Evolutionary conservation across 2,888 invertebrate species (phyloP), one percentile per base, ranked within the genome.

Genomic region (Eristalinus sepulchralis): DNA sequence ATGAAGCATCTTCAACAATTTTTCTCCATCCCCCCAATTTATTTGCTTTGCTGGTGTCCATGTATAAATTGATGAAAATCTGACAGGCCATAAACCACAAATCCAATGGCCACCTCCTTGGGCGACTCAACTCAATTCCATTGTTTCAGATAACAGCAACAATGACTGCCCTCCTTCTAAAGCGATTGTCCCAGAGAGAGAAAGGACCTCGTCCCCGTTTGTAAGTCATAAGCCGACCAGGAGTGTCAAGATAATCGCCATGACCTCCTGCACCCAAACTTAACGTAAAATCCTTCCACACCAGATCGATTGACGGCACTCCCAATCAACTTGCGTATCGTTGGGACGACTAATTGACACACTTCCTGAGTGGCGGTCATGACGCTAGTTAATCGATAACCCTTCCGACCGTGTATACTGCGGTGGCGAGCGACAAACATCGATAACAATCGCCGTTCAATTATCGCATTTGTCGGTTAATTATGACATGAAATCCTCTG

Each of bases 391-490:
- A 47, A 47, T 47, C 47, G 47, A 47, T 47, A 17, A 47, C 17
- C 17, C 47, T 3, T 47, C 5, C n/a, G 17, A 17, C 8, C 17
- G 47, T 17, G 17, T n/a, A n/a, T 47, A 6, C 47, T n/a, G 17
- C 17, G 17, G 47, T 17, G 47, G 27, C 27, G 2, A 27, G 47
- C 8, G 47, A 0, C 36, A n/a, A 64, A 24, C 39, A 39, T 27
- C 11, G 39, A 24, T 36, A n/a, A 64, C 64, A 64, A 64, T 39
- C 64, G 17, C 47, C 6, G 24, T 39, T 47, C 66, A 66, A 66
- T 66, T 66, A 66, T 47, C 66, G 27, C 17, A 66, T 66, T 66
- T 47, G 47, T 66, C 17, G 47, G 27, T 17, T 66, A 47, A 66
- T 47, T 66, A 66, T 66, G 66, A 53, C 66, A 66, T 27, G 11